Conservation (phyloP, 2,888 invertebrate species). For the Brachyopa scutellaris region DNA sequence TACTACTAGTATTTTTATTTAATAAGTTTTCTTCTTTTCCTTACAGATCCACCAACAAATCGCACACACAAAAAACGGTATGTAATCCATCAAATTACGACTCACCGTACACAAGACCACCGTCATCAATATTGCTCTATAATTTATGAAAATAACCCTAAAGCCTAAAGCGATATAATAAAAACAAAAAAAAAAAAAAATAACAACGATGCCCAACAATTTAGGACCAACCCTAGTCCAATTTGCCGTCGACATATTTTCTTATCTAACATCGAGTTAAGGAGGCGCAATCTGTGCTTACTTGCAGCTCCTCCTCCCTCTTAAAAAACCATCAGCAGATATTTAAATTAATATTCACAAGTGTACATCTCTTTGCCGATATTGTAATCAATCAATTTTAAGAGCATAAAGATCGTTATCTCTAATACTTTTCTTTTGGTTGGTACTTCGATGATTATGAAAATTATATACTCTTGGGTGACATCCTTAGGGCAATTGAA, state of each 20-base stretch:
- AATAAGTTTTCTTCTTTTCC: constrained; percentile 2
- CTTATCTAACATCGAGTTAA: constrained; percentile 43
- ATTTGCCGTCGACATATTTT: constrained; percentile 57
- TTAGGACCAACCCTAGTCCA: constrained; percentile 58
- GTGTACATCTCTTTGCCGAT: constrained; percentile 22
- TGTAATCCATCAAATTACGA: constrained; percentile 19
- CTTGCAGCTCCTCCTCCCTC: constrained; percentile 44
- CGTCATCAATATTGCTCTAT: constrained; percentile 37
- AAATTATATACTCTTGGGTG: constrained; percentile 55
- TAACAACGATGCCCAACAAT: constrained; percentile 33
- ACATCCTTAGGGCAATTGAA: constrained; percentile 55
- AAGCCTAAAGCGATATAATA: constrained; percentile 29
- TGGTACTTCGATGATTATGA: constrained; percentile 47
- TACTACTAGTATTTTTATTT: no score
- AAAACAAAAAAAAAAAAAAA: no score
- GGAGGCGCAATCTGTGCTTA: constrained; percentile 7
- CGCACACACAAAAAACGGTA: constrained; percentile 2
- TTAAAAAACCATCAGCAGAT: constrained; percentile 56
- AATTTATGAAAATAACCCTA: constrained; percentile 36
- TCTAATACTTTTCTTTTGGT: constrained; percentile 3
- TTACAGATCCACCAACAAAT: constrained; percentile 34
- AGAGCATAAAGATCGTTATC: constrained; percentile 54
- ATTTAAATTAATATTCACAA: constrained; percentile 67
- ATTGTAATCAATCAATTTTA: constrained; percentile 65
- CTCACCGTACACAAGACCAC: constrained; percentile 13